These are phyloP conservation scores for Anoncus sp. DNA, from an alignment of 2,888 invertebrate species.

Conservation along the genomic window DNA sequence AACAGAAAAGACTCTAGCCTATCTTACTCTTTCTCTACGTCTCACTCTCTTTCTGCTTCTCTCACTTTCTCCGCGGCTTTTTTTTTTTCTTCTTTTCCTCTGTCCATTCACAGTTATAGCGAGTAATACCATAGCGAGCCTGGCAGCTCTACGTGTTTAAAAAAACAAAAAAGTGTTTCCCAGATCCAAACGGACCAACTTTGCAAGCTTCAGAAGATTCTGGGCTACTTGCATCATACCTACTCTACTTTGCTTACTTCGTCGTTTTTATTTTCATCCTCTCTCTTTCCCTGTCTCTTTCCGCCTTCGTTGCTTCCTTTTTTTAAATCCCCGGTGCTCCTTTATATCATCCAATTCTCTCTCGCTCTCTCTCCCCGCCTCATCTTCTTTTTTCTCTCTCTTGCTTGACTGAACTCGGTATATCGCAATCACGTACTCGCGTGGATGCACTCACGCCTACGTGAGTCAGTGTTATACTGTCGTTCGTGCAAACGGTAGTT, in stretches of 20 bases:
- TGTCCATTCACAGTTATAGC: conserved; percentile 28
- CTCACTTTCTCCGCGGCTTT: no score
- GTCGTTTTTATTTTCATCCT: conserved; percentile 16
- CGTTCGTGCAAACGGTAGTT: conserved; percentile 7
- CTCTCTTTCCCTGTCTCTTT: conserved; percentile 25
- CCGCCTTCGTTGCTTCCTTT: conserved; percentile 33
- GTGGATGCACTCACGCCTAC: conserved; percentile 61
- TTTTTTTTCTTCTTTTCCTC: conserved; percentile 3
- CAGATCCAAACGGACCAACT: conserved; percentile 47
- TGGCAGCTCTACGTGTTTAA: conserved; percentile 51
- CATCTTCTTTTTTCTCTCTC: conserved; percentile 32
- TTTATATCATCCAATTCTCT: conserved; percentile 36
- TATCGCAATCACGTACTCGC: conserved; percentile 62
- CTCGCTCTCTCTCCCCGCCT: conserved; percentile 31
- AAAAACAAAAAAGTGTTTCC: conserved; percentile 65
- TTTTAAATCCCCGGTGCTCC: conserved; percentile 16
- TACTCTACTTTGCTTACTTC: conserved; percentile 42
- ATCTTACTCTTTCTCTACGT: background rate
- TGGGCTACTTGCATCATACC: conserved; percentile 59
- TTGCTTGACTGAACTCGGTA: conserved; percentile 31
- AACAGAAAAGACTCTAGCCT: conserved; percentile 18
- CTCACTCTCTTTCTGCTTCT: conserved; percentile 11
- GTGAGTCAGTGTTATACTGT: conserved; percentile 54
- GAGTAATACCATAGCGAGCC: background rate
- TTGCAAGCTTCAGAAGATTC: conserved; percentile 48